Evolutionary conservation across 2,113 vertebrate species (phyloP), one percentile per base, ranked within the genome.

Genomic region (Sterrhoptilus dennistouni): DNA sequence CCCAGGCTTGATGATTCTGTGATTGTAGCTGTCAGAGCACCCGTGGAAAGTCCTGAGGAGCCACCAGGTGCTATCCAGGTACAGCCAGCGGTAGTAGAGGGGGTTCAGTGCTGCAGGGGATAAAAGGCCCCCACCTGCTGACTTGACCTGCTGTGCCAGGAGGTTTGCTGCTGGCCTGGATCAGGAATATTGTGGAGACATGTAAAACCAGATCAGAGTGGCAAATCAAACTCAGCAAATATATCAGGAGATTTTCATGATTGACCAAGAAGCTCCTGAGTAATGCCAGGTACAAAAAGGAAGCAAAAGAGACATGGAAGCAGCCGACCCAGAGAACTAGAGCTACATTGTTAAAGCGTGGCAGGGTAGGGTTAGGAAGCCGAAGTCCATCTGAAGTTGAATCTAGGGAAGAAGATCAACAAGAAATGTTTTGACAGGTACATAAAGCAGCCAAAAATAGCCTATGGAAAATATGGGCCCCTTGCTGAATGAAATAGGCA

Each of bases 31-130:
- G 20, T 40, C 38, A 72, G 8, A 36, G 11, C 35, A 42, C 27
- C 60, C 24, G 10, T n/a, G 19, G 36, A 42, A 90, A 42, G 10
- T 15, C 17, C 49, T 25, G 20, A 63, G 61, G 52, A 90, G 7
- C 8, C 22, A 28, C 22, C 27, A 77, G 40, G 31, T 57, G 23
- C 15, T 52, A 2, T 38, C n/a, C 24, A 78, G 20, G 33, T 64
- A 29, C n/a, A 77, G 44, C 11, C 53, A 52, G 63, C 9, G 33
- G 5, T 27, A 9, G 19, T 14, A 82, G 11, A 24, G 11, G 7
- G 5, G 5, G 0, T 4, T 45, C 13, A 64, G 2, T 36, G 5
- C 19, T 72, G 7, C 50, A 47, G 33, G 10, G 27, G 10, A 61
- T 16, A n/a, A 72, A 65, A 11, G n/a, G 8, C 2, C 17, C 8